Evolutionary conservation across 2,888 invertebrate species (phyloP).

Genomic region (Leuctra nigra): DNA sequence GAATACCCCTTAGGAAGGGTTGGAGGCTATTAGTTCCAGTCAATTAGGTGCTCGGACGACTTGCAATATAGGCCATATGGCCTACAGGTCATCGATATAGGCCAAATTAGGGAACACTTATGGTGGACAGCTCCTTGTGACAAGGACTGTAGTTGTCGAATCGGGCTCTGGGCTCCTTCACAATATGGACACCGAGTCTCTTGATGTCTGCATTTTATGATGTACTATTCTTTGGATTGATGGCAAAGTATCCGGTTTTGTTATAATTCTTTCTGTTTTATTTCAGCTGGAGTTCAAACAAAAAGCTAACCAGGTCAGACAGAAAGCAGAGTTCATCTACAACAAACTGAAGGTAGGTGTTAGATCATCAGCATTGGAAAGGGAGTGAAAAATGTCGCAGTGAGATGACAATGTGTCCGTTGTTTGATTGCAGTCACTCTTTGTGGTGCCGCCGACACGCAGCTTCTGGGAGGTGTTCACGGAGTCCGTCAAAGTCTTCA

Average conservation of each 20-base stretch:
- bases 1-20: no score
- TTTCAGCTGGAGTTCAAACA: conserved; percentile 49
- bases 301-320: conserved; percentile 62
- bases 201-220: background rate
- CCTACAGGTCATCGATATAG: no score
- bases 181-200: no score
- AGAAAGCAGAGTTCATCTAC: conserved; percentile 57
- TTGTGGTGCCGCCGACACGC: conserved; percentile 52
- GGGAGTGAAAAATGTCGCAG: background rate
- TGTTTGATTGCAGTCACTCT: conserved; percentile 47
- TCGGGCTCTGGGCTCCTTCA: no score
- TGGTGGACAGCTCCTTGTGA: no score
- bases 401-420: background rate
- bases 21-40: no score
- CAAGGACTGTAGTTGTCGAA: no score
- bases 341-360: conserved; percentile 47
- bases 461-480: conserved; percentile 68
- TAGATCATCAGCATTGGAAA: no score
- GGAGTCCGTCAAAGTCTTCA: conserved; percentile 59
- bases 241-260: background rate
- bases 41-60: no score
- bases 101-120: no score
- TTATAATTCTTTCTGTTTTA: conserved; percentile 21
- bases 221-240: background rate
- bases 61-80: no score